Percentiles rank a stretch among this genome's conserved stretches.
Conservation (phyloP, 2,113 vertebrate genomes). For the Solea solea region DNA sequence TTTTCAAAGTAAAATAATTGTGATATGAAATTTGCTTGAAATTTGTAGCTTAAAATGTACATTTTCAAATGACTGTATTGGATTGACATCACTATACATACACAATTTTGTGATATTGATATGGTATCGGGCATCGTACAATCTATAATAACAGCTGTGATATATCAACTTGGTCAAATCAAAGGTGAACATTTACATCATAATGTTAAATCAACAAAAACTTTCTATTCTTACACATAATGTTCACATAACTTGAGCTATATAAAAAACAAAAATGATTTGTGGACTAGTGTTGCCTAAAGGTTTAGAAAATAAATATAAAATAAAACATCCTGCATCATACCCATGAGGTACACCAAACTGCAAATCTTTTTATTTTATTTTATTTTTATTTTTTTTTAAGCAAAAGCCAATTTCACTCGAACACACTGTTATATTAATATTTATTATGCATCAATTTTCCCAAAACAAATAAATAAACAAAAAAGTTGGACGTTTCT, state of each 20-base stretch:
- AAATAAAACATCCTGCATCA: background rate
- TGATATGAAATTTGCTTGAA: too few relatives aligned
- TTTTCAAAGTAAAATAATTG: too few relatives aligned
- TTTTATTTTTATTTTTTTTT: background rate
- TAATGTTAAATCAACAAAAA: too few relatives aligned
- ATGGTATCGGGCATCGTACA: too few relatives aligned
- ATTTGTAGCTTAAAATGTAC: too few relatives aligned
- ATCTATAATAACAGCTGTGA: too few relatives aligned
- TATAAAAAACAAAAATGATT: background rate
- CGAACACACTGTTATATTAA: slow-evolving; percentile 3
- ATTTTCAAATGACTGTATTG: too few relatives aligned
- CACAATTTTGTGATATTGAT: too few relatives aligned
- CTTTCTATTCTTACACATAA: background rate
- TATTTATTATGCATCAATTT: slow-evolving; percentile 30
- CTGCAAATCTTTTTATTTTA: background rate
- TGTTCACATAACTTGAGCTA: background rate
- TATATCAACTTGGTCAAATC: too few relatives aligned
- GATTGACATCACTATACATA: too few relatives aligned
- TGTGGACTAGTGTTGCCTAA: background rate
- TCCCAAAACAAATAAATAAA: too few relatives aligned
- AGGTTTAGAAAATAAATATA: background rate
- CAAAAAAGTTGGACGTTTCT: background rate
- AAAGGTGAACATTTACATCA: too few relatives aligned
- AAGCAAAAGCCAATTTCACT: background rate
- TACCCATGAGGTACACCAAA: background rate